Conservation (phyloP, 2,113 vertebrate species). For the Crocuta crocuta region DNA sequence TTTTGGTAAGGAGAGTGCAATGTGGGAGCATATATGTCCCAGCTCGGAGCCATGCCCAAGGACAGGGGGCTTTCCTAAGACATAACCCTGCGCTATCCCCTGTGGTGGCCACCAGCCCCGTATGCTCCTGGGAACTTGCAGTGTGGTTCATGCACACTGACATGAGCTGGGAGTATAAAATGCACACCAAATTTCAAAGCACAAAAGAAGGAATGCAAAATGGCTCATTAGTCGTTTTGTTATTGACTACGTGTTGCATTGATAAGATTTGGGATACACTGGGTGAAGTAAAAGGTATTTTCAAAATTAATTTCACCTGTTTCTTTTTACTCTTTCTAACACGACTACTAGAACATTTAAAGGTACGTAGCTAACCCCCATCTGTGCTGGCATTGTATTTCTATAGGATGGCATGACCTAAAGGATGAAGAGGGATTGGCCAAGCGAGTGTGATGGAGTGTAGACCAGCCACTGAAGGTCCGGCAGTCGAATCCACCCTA, state of each 20-base stretch:
- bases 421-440: neutral
- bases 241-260: neutral
- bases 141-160: no score
- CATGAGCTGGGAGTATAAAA: neutral
- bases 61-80: neutral
- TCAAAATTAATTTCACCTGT: neutral
- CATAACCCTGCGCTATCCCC: neutral
- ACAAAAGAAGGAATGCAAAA: neutral
- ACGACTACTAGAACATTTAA: neutral
- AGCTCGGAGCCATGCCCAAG: neutral
- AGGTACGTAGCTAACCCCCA: neutral
- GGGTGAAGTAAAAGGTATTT: neutral
- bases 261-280: neutral
- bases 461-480: neutral
- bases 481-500: neutral
- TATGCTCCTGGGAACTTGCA: rapidly evolving
- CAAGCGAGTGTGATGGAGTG: neutral
- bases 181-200: neutral
- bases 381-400: neutral
- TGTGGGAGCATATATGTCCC: neutral
- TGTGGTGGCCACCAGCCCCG: neutral
- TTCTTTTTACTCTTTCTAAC: neutral
- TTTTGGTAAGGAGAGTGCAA: neutral
- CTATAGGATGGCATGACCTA: neutral
- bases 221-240: neutral